Conservation (phyloP, 2,113 vertebrate genomes). For the Chlamydotis undulata region DNA sequence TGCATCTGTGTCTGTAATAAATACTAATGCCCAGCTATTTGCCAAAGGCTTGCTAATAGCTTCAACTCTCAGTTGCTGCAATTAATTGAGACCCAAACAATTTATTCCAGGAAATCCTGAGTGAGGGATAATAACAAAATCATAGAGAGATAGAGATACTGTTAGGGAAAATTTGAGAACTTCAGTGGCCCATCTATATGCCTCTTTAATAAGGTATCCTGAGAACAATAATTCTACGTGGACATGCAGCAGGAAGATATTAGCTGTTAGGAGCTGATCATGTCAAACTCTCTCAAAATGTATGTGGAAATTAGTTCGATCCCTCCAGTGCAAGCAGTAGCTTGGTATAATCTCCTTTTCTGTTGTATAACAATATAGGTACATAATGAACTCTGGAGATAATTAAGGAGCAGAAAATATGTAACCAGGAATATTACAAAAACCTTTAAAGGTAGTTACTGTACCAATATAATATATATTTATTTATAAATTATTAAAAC, state of each 20-base stretch:
- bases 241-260: background rate
- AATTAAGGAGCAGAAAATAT: background rate
- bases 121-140: background rate
- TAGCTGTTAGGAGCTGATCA: background rate
- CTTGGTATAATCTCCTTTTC: background rate
- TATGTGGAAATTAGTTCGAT: background rate
- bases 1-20: conserved; percentile 19
- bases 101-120: conserved; percentile 21
- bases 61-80: background rate
- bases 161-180: background rate
- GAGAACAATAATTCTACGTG: background rate
- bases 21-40: conserved; percentile 32
- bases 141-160: background rate
- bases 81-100: conserved; percentile 1
- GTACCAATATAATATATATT: background rate
- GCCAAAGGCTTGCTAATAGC: conserved; percentile 1
- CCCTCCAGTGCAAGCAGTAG: background rate
- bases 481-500: background rate
- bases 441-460: background rate
- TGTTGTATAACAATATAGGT: background rate
- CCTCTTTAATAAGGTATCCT: background rate
- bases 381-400: background rate
- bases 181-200: background rate
- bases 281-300: background rate
- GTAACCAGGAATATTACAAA: background rate